phyloP scores from a whole-genome alignment of 2,797 vertebrate species.

The Uromys caudimaculatus region DNA sequence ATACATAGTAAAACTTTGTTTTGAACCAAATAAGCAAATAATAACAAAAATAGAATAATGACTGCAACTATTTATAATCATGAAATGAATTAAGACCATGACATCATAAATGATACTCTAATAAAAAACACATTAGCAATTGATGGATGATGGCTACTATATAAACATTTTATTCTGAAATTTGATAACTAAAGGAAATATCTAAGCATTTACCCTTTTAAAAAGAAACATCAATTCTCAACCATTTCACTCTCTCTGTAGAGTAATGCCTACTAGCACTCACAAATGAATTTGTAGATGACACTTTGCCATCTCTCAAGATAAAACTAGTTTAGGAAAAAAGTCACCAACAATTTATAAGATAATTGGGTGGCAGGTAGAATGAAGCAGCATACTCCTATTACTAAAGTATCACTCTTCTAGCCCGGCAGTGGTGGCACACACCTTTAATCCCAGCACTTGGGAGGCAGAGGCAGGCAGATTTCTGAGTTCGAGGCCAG shows the following conservation, averaged over 20 bases:
- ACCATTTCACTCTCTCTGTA: conserved; percentile 7
- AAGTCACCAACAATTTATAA: not conserved
- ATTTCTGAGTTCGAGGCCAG: too few species aligned
- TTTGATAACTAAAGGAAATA: conserved; percentile 15
- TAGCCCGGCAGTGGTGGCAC: too few species aligned
- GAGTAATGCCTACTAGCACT: not conserved
- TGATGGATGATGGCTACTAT: conserved; percentile 10
- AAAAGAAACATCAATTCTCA: not conserved
- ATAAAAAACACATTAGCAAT: not conserved
- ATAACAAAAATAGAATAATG: too few species aligned
- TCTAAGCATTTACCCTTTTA: conserved; percentile 4
- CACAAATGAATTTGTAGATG: conserved; percentile 13
- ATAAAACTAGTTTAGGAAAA: conserved; percentile 8
- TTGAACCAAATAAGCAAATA: not conserved
- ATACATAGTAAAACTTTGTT: not conserved
- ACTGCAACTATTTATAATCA: not conserved
- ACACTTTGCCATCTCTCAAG: not conserved
- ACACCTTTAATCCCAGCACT: too few species aligned
- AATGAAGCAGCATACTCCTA: not conserved
- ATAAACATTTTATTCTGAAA: conserved; percentile 35
- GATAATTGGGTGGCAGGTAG: not conserved
- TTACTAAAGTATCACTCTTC: not conserved
- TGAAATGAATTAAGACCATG: not conserved
- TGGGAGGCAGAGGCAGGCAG: too few species aligned
- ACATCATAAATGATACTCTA: not conserved